Evolutionary conservation across 2,888 invertebrate species (phyloP).

Genomic region (Thymelicus sylvestris): DNA sequence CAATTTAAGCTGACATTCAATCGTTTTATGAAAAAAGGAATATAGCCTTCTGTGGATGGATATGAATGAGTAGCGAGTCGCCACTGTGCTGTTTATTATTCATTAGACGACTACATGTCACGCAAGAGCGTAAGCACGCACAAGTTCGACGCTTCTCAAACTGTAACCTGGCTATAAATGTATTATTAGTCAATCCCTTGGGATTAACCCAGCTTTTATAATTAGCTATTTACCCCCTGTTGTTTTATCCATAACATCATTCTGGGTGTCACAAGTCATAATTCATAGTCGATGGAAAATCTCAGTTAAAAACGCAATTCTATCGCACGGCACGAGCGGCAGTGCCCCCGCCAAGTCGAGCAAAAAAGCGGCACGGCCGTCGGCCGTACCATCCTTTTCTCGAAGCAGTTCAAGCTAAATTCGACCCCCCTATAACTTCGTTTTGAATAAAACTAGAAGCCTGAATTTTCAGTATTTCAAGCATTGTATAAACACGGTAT

Average conservation of each 20-base stretch:
- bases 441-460: too few species aligned
- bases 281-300: not conserved
- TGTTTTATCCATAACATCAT: not conserved
- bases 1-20: conserved; percentile 65
- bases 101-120: conserved; percentile 80
- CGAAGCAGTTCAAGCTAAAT: too few species aligned
- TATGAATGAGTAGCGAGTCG: conserved; percentile 80
- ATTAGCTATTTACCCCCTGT: not conserved
- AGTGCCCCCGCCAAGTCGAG: too few species aligned
- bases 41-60: conserved; percentile 76
- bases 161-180: conserved; percentile 59
- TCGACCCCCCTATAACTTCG: too few species aligned
- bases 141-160: conserved; percentile 73
- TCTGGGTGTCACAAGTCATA: not conserved
- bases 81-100: conserved; percentile 80
- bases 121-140: conserved; percentile 78
- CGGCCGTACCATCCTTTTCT: too few species aligned
- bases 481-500: too few species aligned
- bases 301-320: not conserved
- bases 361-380: too few species aligned
- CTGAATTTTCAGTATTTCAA: too few species aligned
- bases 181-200: conserved; percentile 48
- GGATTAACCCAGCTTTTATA: conserved; percentile 12
- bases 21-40: conserved; percentile 71
- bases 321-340: too few species aligned